Evolutionary conservation across 2,797 vertebrate species (phyloP).

Genomic region (Crocodylus rhombifer): DNA sequence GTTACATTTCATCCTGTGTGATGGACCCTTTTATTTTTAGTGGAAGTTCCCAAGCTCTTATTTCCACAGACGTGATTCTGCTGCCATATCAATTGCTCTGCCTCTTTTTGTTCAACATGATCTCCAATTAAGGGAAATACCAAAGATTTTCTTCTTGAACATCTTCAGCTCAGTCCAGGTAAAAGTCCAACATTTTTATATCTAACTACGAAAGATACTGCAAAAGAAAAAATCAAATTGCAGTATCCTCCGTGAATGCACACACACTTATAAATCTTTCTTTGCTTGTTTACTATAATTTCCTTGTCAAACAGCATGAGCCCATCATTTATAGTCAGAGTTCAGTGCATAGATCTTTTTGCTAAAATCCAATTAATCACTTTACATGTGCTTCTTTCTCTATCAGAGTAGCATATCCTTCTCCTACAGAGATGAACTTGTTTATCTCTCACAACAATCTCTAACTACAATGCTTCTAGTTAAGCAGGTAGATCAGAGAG

Average conservation of each 20-base stretch:
- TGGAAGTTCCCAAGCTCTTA: neutral
- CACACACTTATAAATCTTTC: too few relatives aligned
- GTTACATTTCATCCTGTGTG: neutral
- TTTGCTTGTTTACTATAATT: too few relatives aligned
- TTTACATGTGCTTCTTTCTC: neutral
- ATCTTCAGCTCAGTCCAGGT: neutral
- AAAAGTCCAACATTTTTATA: neutral
- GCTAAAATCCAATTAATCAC: neutral
- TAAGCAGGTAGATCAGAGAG: neutral
- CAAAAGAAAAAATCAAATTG: too few relatives aligned
- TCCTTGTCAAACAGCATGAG: neutral
- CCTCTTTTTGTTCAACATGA: neutral
- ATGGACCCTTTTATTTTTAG: neutral
- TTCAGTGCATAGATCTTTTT: accelerated
- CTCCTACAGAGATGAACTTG: neutral
- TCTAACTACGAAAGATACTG: neutral
- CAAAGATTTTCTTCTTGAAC: neutral
- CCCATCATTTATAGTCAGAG: neutral
- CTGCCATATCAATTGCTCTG: conserved; percentile 12
- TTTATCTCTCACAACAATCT: neutral
- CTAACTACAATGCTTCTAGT: neutral
- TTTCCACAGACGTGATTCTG: neutral
- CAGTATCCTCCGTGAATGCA: too few relatives aligned
- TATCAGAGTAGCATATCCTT: neutral
- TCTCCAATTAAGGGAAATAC: neutral